Evolutionary conservation across 2,113 vertebrate species (phyloP).

Genomic region (Alosa alosa): DNA sequence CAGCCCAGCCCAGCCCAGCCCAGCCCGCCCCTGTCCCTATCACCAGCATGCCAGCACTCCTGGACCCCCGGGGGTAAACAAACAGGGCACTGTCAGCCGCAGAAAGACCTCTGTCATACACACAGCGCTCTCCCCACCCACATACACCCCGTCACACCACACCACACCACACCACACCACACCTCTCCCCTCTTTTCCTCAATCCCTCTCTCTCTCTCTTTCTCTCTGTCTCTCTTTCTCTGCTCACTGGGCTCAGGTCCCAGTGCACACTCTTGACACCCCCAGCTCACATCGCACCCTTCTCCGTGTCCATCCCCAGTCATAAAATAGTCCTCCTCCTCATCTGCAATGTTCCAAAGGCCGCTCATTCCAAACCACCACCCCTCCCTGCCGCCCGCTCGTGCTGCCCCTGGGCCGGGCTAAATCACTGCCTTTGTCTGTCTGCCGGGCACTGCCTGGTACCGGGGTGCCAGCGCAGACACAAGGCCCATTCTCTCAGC

Average conservation of each 20-base stretch:
- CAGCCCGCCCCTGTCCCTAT: constrained; percentile 30
- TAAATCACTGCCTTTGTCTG: constrained; percentile 72
- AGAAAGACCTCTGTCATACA: constrained; percentile 71
- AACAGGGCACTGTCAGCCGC: constrained; percentile 68
- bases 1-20: constrained; percentile 28
- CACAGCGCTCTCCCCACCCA: constrained; percentile 36
- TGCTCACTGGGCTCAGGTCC: not conserved
- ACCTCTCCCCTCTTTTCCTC: not conserved
- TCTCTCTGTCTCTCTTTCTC: constrained; percentile 25
- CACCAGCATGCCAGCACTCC: constrained; percentile 1
- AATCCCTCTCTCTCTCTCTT: not conserved
- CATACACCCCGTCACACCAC: not conserved
- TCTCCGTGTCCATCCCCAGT: not conserved
- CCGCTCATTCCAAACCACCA: constrained; percentile 65
- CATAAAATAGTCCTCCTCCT: constrained; percentile 54
- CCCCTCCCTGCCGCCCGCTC: constrained; percentile 37
- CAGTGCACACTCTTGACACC: not conserved
- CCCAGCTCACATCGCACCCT: no score
- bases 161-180: not conserved
- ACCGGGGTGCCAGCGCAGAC: constrained; percentile 57
- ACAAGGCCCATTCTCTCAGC: constrained; percentile 67
- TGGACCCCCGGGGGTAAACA: constrained; percentile 57
- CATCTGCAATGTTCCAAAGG: constrained; percentile 63
- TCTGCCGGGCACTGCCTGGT: constrained; percentile 60
- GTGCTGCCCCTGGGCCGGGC: constrained; percentile 54